Conservation (phyloP, 2,797 vertebrate species). For the Pseudomugil gertrudae region DNA sequence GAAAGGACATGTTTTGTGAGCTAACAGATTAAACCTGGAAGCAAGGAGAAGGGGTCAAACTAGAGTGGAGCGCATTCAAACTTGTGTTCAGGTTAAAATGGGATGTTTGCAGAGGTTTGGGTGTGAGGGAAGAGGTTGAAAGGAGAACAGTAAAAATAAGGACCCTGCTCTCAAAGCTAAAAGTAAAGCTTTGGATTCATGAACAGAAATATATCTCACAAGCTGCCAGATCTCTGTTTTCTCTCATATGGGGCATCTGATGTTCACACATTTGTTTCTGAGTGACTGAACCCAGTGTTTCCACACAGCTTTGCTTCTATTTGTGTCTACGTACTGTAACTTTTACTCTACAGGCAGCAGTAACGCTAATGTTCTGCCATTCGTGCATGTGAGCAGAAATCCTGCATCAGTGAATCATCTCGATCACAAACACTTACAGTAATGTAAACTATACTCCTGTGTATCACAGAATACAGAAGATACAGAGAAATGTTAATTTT, state of each 20-base stretch:
- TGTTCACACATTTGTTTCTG: not conserved
- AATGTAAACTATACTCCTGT: not conserved
- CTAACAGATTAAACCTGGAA: not conserved
- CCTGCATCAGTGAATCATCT: not conserved
- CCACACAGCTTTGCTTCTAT: not conserved
- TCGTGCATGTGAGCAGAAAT: not conserved
- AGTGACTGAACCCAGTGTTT: not conserved
- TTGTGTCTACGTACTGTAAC: not conserved
- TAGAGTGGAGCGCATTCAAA: not conserved
- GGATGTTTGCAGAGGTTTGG: not conserved
- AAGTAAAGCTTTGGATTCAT: not conserved
- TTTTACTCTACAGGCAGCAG: not conserved
- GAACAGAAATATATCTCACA: not conserved
- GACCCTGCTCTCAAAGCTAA: not conserved
- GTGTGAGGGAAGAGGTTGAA: not conserved
- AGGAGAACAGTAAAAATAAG: not conserved
- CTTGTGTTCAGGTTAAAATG: not conserved
- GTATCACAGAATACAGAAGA: no score
- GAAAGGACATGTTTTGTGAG: not conserved
- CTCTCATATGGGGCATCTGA: not conserved
- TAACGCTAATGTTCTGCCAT: not conserved
- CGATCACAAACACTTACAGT: not conserved
- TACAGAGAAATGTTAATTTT: not conserved
- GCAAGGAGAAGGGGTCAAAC: not conserved
- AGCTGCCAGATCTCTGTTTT: not conserved